Conservation (phyloP, 2,888 invertebrate genomes). For the Gymnosoma rotundatum region DNA sequence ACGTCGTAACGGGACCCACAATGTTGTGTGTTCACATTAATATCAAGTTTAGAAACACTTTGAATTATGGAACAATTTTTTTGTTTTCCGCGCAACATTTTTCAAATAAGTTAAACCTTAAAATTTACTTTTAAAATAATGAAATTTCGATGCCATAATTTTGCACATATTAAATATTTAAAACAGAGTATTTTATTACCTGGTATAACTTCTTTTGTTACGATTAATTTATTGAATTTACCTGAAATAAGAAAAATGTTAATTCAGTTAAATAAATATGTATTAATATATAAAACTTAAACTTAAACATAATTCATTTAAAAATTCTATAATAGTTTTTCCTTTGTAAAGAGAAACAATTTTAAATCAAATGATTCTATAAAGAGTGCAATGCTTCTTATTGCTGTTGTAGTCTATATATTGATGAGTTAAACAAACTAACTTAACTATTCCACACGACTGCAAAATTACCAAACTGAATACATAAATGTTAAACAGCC, state of each 20-base stretch:
- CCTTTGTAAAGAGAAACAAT: background rate
- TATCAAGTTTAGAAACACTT: too few species aligned
- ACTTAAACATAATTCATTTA: background rate
- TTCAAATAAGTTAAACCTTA: too few species aligned
- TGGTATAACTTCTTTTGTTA: background rate
- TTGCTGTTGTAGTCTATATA: slow-evolving; percentile 41
- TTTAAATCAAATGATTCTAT: slow-evolving; percentile 8
- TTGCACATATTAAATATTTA: too few species aligned
- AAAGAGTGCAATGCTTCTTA: slow-evolving; percentile 25
- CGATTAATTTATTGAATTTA: slow-evolving; percentile 17
- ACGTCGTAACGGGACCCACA: too few species aligned
- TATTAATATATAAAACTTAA: background rate
- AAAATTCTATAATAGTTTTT: slow-evolving; percentile 1
- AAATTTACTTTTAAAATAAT: too few species aligned
- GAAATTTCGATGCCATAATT: too few species aligned
- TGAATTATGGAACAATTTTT: too few species aligned
- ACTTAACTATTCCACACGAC: slow-evolving; percentile 66
- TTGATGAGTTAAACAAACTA: slow-evolving; percentile 56
- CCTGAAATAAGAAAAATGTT: slow-evolving; percentile 29
- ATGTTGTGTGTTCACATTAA: too few species aligned
- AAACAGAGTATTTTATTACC: slow-evolving; percentile 7
- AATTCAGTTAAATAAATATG: background rate
- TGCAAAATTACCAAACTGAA: slow-evolving; percentile 66
- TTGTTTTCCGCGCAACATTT: too few species aligned
- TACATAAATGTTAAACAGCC: slow-evolving; percentile 62